Conservation (phyloP, 2,888 invertebrate species). For the Coenonympha glycerion region DNA sequence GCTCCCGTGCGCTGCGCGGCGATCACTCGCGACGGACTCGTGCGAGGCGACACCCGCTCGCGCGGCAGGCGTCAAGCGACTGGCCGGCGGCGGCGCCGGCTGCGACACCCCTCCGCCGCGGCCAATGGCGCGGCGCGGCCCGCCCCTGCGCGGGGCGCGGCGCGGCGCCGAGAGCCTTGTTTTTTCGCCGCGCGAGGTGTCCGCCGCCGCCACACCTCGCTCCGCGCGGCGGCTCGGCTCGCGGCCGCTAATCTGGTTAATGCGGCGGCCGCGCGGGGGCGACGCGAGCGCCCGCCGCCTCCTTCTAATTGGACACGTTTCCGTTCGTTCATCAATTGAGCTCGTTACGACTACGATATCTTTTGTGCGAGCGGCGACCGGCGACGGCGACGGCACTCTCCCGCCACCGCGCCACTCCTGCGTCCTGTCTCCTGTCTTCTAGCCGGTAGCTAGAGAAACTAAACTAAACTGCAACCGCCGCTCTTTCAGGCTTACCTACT, state of each 20-base stretch:
- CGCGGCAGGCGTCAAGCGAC: constrained; percentile 72
- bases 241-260: constrained; percentile 69
- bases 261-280: constrained; percentile 54
- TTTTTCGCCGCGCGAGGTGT: constrained; percentile 58
- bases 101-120: constrained; percentile 73
- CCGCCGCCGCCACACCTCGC: constrained; percentile 63
- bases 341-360: constrained; percentile 69
- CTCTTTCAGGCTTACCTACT: too few species aligned
- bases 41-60: constrained; percentile 62
- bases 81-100: constrained; percentile 73
- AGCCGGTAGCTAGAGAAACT: too few species aligned
- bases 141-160: constrained; percentile 61
- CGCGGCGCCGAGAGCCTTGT: constrained; percentile 65
- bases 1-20: constrained; percentile 59
- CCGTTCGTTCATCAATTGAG: constrained; percentile 74
- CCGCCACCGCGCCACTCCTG: constrained; percentile 18
- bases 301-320: constrained; percentile 75
- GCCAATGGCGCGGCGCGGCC: constrained; percentile 62
- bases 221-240: constrained; percentile 49
- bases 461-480: too few species aligned
- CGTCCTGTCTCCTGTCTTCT: too few species aligned
- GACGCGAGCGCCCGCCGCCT: constrained; percentile 58
- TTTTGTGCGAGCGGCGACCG: constrained; percentile 43
- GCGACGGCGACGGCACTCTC: not conserved
- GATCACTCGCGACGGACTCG: constrained; percentile 42